These are phyloP conservation scores for Nasonia giraulti DNA, from an alignment of 1,140 invertebrate species.

Conservation along the genomic window DNA sequence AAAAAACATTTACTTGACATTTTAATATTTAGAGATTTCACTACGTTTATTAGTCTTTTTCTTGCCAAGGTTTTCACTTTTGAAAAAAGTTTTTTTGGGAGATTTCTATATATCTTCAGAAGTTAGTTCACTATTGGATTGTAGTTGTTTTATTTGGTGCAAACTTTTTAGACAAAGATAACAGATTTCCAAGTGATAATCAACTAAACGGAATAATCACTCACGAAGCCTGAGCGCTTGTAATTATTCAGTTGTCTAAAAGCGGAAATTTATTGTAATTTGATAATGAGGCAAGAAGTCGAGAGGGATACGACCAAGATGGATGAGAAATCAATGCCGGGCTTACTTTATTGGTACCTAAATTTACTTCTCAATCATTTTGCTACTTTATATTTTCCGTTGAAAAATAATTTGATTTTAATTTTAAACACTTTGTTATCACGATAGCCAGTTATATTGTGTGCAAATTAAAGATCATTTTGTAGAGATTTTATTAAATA, in stretches of 20 bases:
- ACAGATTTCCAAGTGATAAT: conserved; percentile 22
- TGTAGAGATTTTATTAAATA: too few species aligned
- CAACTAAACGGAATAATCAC: conserved; percentile 17
- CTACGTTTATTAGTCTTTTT: too few species aligned
- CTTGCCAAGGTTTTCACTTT: too few species aligned
- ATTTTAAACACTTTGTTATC: neutral
- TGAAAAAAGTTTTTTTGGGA: too few species aligned
- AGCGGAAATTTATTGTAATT: conserved; percentile 47
- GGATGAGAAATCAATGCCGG: conserved; percentile 43
- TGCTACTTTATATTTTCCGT: neutral
- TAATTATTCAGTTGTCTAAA: conserved; percentile 50
- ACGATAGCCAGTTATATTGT: too few species aligned
- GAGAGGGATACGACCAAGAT: conserved; percentile 28
- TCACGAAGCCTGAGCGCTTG: neutral
- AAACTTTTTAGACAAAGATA: neutral
- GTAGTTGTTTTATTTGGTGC: neutral
- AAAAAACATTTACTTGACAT: too few species aligned
- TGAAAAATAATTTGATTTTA: neutral
- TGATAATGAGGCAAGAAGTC: conserved; percentile 28
- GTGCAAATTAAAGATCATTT: too few species aligned
- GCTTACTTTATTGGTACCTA: conserved; percentile 14
- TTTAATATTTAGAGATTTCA: too few species aligned
- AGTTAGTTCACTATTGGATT: too few species aligned
- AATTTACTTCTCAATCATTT: conserved; percentile 10
- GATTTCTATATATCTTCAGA: too few species aligned